These are phyloP conservation scores for Yponomeuta evonymella DNA, from an alignment of 2,888 invertebrate species.

Conservation along the genomic window DNA sequence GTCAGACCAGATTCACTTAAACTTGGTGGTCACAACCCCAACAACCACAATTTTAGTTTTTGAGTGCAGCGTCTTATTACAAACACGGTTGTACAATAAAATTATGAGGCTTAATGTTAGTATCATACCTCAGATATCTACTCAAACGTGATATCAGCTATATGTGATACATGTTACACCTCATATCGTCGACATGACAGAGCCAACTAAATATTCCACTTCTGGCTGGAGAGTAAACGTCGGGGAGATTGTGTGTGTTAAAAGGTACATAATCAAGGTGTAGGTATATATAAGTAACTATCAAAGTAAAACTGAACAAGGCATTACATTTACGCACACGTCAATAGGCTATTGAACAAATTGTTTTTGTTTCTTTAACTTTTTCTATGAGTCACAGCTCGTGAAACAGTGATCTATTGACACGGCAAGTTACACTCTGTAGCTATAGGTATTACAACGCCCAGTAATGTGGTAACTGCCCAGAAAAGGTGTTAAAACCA, in stretches of 20 bases:
- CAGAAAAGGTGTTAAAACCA: neutral
- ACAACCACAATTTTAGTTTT: no score
- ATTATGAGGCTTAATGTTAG: no score
- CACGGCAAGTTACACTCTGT: neutral
- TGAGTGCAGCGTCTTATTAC: no score
- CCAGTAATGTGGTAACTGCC: neutral
- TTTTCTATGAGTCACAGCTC: neutral
- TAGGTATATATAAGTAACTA: neutral
- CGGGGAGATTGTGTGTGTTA: neutral
- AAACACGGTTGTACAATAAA: no score
- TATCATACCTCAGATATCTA: no score
- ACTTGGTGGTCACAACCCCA: no score
- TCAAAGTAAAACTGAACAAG: neutral
- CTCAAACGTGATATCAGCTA: no score
- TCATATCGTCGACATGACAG: no score
- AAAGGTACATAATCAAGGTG: neutral
- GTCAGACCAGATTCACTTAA: no score
- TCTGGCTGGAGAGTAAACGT: no score
- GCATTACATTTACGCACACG: neutral
- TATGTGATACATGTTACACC: no score
- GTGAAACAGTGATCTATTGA: neutral
- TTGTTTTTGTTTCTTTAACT: neutral
- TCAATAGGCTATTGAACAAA: neutral
- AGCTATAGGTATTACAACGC: neutral
- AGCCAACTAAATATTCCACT: no score